Evolutionary conservation across 30 jellyfish, hydroid and myxozoan species (phyloP).

Genomic region (Turritopsis dohrnii): DNA sequence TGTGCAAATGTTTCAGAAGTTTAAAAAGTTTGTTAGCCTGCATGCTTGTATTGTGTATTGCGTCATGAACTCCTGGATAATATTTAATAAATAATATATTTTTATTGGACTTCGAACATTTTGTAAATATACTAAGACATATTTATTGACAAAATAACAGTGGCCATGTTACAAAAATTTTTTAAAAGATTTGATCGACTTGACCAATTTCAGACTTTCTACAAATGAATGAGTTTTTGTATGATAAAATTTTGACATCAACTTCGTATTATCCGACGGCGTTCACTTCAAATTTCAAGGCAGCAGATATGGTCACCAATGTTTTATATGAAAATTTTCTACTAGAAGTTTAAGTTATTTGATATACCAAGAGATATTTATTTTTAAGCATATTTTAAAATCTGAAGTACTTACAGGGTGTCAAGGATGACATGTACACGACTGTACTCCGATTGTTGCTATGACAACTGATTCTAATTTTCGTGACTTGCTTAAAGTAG

Average conservation of each 20-base stretch:
- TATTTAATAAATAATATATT: constrained; percentile 42
- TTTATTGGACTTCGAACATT: constrained; percentile 49
- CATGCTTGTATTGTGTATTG: constrained; percentile 15
- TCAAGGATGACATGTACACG: constrained; percentile 18
- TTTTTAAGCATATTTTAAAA: constrained; percentile 4
- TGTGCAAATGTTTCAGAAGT: not conserved
- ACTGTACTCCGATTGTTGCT: not conserved
- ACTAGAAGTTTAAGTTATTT: constrained; percentile 26
- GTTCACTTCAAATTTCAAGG: not conserved
- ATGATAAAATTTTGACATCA: not conserved
- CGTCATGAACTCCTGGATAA: constrained; percentile 10
- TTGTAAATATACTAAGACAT: constrained; percentile 41
- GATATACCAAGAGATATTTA: constrained; percentile 35
- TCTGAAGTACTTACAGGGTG: constrained; percentile 28
- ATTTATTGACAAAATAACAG: constrained; percentile 30
- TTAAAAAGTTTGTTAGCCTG: constrained; percentile 11
- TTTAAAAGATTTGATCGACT: not conserved
- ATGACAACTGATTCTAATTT: not conserved
- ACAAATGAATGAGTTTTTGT: not conserved
- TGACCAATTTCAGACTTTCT: not conserved
- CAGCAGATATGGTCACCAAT: not conserved
- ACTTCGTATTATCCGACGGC: not conserved
- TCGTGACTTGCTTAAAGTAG: not conserved
- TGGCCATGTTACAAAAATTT: constrained; percentile 14
- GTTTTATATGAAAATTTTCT: constrained; percentile 26